phyloP scores from a whole-genome alignment of 2,797 vertebrate species.

The Thunnus albacares region DNA sequence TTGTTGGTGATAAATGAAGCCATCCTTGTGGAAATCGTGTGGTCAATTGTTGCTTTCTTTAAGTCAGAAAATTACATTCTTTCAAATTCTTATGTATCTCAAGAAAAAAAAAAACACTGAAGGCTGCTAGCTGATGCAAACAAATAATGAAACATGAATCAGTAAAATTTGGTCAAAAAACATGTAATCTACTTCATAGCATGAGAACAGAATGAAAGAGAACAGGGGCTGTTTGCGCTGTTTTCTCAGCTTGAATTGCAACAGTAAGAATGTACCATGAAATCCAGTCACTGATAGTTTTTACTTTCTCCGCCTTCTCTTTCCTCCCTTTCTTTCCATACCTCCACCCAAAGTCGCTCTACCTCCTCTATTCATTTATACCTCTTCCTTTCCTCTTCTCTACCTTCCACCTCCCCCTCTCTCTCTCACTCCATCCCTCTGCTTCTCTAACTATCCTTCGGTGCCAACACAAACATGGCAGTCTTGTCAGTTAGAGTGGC shows the following conservation, averaged over 20 bases:
- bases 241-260: conserved; percentile 58
- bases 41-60: neutral
- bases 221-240: conserved; percentile 14
- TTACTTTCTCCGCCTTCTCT: neutral
- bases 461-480: conserved; percentile 76
- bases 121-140: neutral
- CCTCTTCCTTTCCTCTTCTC: conserved; percentile 13
- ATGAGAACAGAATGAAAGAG: conserved; percentile 15
- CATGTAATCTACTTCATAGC: conserved; percentile 3
- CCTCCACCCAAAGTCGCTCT: conserved; percentile 5
- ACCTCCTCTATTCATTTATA: conserved; percentile 22
- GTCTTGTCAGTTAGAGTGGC: conserved; percentile 60
- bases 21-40: neutral
- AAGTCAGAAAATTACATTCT: neutral
- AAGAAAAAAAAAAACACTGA: neutral
- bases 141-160: neutral
- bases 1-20: neutral
- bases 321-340: conserved; percentile 9
- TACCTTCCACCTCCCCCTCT: conserved; percentile 1
- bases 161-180: neutral
- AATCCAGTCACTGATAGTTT: conserved; percentile 41
- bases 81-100: neutral
- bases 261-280: conserved; percentile 45
- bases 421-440: conserved; percentile 1
- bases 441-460: conserved; percentile 12